phyloP scores from a whole-genome alignment of 2,113 vertebrate genomes.

The Pseudorhombus dupliciocellatus region DNA sequence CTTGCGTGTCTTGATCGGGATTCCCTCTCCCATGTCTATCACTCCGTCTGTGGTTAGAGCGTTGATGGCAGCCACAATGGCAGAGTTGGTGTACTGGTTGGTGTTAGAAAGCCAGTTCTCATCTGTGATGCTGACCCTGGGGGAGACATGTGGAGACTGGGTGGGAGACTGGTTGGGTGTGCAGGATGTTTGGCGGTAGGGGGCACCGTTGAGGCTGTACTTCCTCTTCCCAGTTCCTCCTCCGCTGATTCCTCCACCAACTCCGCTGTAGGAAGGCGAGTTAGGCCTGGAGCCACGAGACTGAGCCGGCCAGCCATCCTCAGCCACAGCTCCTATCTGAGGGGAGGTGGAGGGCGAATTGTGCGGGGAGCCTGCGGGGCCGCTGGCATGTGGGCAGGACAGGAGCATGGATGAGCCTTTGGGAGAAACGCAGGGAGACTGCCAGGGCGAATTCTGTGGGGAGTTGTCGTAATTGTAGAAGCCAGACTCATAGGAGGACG shows the following conservation, averaged over 20 bases:
- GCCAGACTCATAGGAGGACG: slow-evolving; percentile 94
- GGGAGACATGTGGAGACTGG: slow-evolving; percentile 89
- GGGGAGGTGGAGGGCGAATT: slow-evolving; percentile 91
- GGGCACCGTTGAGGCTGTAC: slow-evolving; percentile 86
- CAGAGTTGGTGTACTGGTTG: slow-evolving; percentile 96
- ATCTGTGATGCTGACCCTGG: slow-evolving; percentile 88
- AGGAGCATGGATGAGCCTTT: slow-evolving; percentile 88
- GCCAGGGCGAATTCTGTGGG: slow-evolving; percentile 95
- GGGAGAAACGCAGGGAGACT: slow-evolving; percentile 95
- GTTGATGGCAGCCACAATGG: slow-evolving; percentile 95
- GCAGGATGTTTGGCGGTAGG: slow-evolving; percentile 84
- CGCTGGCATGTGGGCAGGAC: slow-evolving; percentile 86
- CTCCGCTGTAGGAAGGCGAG: slow-evolving; percentile 87
- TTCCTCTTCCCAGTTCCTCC: slow-evolving; percentile 89
- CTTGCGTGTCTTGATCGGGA: slow-evolving; percentile 92
- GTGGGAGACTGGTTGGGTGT: slow-evolving; percentile 89
- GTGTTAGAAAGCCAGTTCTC: slow-evolving; percentile 91
- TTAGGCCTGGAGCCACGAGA: slow-evolving; percentile 86
- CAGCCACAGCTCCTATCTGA: slow-evolving; percentile 86
- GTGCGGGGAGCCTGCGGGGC: slow-evolving; percentile 84
- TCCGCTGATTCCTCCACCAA: slow-evolving; percentile 82
- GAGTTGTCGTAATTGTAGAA: slow-evolving; percentile 93
- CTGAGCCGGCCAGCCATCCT: slow-evolving; percentile 89
- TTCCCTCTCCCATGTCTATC: slow-evolving; percentile 89
- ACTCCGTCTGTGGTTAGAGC: slow-evolving; percentile 94